Base-by-base conservation (phyloP, 2,888 invertebrate genomes). In the Liposcelis brunnea region DNA sequence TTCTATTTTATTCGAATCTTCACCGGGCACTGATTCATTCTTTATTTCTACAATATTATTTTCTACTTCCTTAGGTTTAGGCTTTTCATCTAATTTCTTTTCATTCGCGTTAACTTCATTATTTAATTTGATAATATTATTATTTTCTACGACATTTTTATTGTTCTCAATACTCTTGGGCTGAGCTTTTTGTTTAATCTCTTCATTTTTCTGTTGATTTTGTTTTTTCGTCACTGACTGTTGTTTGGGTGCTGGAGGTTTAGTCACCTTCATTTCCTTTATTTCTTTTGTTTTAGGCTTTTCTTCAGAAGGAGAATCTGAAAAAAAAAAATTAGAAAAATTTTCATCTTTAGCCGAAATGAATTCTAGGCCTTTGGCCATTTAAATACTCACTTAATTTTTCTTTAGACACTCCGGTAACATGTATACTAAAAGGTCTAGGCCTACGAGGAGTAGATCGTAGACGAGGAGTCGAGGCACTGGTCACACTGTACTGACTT, bases 371-470 rank as follows among this genome's bases (percentile, higher is more conserved):
- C 8, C 26, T 4, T 26, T 26, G 5, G 8, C 5, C 8, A 26
- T 8, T 26, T 6, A 8, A 6, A 4, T 26, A 26, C 31, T 40
- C 21, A 40, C 40, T 16, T 5, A 40, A 5, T 19, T 40, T 40
- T n/a, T 40, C 40, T 18, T 40, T 40, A 21, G 80, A 76, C 58
- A 86, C 79, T 52, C 84, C 85, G 46, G 86, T 86, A 58, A 84
- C 81, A 54, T 83, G 83, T 61, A 85, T 84, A 65, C 82, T 83
- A 56, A 76, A 76, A 54, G 85, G 84, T 51, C 84, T 74, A 57
- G 77, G 85, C 63, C 76, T 79, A 61, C 75, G 74, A 49, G 74
- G 69, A 55, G 69, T 70, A 54, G 70, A 69, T 56, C 79, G 71
- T 50, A 73, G 65, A 42, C 48, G 48, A 14, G 51, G 48, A 16